A percentile compares a stretch with the other conserved stretches of the same genome.
Conservation (phyloP, 2,113 vertebrate species). For the Colinus virginianus region DNA sequence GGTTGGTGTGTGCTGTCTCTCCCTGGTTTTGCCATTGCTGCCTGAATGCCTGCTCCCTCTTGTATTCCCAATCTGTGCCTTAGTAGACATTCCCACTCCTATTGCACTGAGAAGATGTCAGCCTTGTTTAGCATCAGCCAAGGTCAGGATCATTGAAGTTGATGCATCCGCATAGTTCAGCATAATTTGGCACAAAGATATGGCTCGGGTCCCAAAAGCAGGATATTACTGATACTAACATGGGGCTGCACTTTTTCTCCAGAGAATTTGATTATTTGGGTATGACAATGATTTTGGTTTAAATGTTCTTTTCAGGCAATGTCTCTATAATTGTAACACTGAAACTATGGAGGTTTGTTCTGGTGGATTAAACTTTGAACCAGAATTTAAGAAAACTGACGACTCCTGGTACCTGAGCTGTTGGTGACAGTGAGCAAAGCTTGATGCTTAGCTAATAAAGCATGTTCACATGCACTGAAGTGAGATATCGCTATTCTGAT, state of each 20-base stretch:
- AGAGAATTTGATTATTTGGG: neutral
- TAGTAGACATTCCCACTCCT: neutral
- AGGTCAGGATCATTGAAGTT: neutral
- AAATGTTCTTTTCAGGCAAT: neutral
- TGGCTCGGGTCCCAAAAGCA: neutral
- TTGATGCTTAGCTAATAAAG: conserved; percentile 22
- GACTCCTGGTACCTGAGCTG: neutral
- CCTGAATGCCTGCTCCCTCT: neutral
- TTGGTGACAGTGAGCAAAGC: neutral
- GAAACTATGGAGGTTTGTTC: neutral
- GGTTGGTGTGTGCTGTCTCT: neutral
- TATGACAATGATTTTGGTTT: neutral
- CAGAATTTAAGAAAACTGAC: neutral
- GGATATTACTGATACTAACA: fast-evolving
- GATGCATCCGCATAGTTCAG: neutral
- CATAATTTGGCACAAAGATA: neutral
- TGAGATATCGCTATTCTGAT: conserved; percentile 32
- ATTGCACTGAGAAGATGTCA: fast-evolving
- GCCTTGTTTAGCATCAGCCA: neutral
- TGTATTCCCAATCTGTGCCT: neutral
- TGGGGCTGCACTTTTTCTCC: neutral
- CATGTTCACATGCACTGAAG: conserved; percentile 11
- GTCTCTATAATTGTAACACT: neutral
- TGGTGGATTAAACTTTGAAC: neutral
- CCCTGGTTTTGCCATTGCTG: neutral